Conservation (phyloP, 2,888 invertebrate species). For the Monoplex corrugatus region DNA sequence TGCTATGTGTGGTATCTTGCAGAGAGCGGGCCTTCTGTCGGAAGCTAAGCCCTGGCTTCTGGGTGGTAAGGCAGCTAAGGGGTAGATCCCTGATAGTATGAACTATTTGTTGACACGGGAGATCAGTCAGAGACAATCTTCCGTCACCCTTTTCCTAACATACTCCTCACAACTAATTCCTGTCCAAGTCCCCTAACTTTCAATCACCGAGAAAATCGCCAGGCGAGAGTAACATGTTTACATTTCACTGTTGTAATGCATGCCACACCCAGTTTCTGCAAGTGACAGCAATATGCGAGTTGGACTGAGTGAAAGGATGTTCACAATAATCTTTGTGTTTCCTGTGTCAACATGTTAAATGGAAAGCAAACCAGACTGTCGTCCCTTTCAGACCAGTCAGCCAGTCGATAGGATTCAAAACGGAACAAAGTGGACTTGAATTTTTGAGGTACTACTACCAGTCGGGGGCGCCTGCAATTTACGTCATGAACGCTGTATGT, state of each 20-base stretch:
- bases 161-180: background rate
- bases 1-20: background rate
- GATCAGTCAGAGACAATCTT: background rate
- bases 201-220: background rate
- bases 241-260: background rate
- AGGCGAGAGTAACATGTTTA: background rate
- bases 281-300: background rate
- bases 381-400: too few relatives aligned
- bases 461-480: background rate
- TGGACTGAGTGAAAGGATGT: background rate
- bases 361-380: too few relatives aligned
- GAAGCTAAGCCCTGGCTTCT: background rate
- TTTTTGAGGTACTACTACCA: background rate
- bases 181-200: background rate
- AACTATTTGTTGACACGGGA: slow-evolving; percentile 7
- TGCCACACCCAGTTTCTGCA: background rate
- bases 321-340: background rate
- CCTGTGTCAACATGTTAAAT: background rate
- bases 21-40: too few relatives aligned
- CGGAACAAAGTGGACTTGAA: too few relatives aligned
- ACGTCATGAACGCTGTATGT: slow-evolving; percentile 10
- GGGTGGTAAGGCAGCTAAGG: background rate
- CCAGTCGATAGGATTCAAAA: too few relatives aligned
- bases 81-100: background rate
- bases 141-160: background rate